Percentiles rank a stretch among this genome's conserved stretches.
Evolutionary conservation across 2,888 invertebrate genomes (phyloP).

Genomic region (Allacma fusca): DNA sequence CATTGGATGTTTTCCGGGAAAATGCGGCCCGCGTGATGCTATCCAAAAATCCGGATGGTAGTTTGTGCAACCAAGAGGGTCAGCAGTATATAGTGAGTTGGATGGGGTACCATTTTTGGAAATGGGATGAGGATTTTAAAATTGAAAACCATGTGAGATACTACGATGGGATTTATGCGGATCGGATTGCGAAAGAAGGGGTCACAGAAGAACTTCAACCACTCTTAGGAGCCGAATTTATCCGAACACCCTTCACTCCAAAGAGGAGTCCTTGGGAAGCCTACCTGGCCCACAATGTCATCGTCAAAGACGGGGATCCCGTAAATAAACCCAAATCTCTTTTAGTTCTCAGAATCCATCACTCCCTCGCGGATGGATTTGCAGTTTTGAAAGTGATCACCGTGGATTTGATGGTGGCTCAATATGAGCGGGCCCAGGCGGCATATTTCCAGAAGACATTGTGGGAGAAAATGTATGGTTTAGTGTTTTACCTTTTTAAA

Average conservation of each 20-base stretch:
- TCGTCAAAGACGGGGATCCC: slow-evolving; percentile 35
- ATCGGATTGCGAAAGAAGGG: slow-evolving; percentile 31
- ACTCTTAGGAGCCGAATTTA: slow-evolving; percentile 33
- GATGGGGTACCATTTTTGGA: slow-evolving; percentile 60
- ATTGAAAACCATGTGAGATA: slow-evolving; percentile 53
- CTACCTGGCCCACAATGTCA: slow-evolving; percentile 47
- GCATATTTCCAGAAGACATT: slow-evolving; percentile 14
- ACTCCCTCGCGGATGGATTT: slow-evolving; percentile 54
- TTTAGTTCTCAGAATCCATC: slow-evolving; percentile 55
- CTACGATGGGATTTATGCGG: slow-evolving; percentile 43
- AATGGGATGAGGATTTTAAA: slow-evolving; percentile 52
- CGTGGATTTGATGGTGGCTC: slow-evolving; percentile 36
- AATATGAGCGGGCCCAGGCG: slow-evolving; percentile 31
- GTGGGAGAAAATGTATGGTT: slow-evolving; percentile 31
- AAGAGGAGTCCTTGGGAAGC: slow-evolving; percentile 58
- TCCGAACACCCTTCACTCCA: slow-evolving; percentile 46
- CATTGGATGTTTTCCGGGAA: slow-evolving; percentile 21
- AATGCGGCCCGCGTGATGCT: slow-evolving; percentile 41
- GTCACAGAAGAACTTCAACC: slow-evolving; percentile 21
- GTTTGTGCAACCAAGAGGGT: slow-evolving; percentile 47
- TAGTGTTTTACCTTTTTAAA: slow-evolving; percentile 5
- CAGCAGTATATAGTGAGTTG: slow-evolving; percentile 55
- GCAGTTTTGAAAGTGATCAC: slow-evolving; percentile 42
- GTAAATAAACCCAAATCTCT: slow-evolving; percentile 44
- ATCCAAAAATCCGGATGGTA: slow-evolving; percentile 46